Evolutionary conservation across 2,113 vertebrate species (phyloP), one percentile per base, ranked within the genome.

Genomic region (Calidris pygmaea): DNA sequence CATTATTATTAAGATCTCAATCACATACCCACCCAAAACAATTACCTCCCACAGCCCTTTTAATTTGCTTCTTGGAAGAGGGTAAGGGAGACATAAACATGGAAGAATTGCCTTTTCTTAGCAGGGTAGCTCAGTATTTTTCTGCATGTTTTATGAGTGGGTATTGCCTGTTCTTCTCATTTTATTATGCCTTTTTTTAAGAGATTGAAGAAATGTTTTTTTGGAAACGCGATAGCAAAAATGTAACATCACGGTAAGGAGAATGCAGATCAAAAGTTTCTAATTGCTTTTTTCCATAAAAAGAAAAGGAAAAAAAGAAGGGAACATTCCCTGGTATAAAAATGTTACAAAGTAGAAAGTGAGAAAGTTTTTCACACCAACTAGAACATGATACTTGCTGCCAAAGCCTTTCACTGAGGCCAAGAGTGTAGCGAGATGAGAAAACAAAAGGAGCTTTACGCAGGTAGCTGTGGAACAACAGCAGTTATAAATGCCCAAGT

Each of bases 301-400:
- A 73, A 56, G 12, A 41, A 92, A 78, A 71, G 6, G 5, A 34
- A 85, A 78, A 34, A 70, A 74, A 70, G 32, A 65, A 75, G 30
- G 27, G 85, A 92, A 85, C 86, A 34, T 87, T 35, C 52, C 68
- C 60, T 93, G 66, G 91, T 60, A 56, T 1, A 12, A 52, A 85
- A 90, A 79, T 55, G 48, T 68, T 85, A 72, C 89, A 79, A 81
- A 87, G 78, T 32, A 72, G 86, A 89, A 93, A 90, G 58, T 23
- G 76, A 94, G 77, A 41, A 63, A 71, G 60, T 14, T 91, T 96
- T 96, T 93, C 90, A 89, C 80, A 65, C 56, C 73, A 80, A 88
- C 37, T 62, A 43, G 71, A 90, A 58, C 66, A 14, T 5, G 55
- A 16, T 34, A 50, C 21, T 66, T 41, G 15, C 3, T 94, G 83